Evolutionary conservation across 2,888 invertebrate genomes (phyloP), one percentile per base, ranked within the genome.

Genomic region (Zhuqinia jingwanae): DNA sequence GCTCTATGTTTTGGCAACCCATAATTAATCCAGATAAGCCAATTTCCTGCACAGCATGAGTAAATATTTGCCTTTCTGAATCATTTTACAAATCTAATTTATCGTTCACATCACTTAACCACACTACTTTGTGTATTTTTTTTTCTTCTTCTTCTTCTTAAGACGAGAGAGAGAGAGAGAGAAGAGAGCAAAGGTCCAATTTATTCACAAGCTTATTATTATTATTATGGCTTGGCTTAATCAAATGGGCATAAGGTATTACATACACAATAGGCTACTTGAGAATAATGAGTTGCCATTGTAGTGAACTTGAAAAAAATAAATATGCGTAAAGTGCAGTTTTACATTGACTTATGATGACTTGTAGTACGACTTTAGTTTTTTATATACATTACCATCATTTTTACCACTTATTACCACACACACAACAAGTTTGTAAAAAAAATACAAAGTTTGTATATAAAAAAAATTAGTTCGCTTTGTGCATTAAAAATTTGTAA

Each of bases 1-100:
- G n/a, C n/a, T n/a, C n/a, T n/a, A 84, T 58, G 53, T 89, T 89
- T 89, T 89, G 88, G 86, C 89, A 89, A 89, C 87, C 88, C 79
- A 75, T 88, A 89, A 89, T 89, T 89, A 89, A 81, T 88, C 88
- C 85, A 88, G 89, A 88, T 89, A 88, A 87, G 85, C 85, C 85
- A 88, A 89, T 89, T 89, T 89, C 89, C 89, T 89, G 89, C 89
- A 82, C 89, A 88, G 88, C 89, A 87, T 83, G 86, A 86, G 86
- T 83, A 88, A 88, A 88, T 88, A 88, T 88, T 88, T 88, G 76
- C 86, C 87, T 83, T 88, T 87, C 87, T 80, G 80, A 88, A 86
- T 86, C 83, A 88, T 83, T 88, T 78, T 82, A 81, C 87, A 87
- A 87, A 87, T 87, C 87, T 85, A 85, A 85, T 85, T 85, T 85